Conservation (phyloP, 2,113 vertebrate genomes). For the Pteronura brasiliensis region DNA sequence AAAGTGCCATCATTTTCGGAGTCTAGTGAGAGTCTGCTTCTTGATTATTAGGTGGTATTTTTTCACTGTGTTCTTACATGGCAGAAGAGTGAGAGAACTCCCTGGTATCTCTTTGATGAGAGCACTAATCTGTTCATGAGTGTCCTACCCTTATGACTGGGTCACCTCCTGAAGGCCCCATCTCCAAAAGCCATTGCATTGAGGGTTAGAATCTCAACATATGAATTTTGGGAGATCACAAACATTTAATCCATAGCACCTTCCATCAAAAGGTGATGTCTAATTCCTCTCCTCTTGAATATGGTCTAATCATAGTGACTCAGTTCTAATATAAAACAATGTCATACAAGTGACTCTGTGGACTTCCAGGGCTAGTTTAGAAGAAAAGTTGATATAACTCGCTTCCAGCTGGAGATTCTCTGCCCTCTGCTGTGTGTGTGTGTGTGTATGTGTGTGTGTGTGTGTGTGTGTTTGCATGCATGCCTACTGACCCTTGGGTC, state of each 20-base stretch:
- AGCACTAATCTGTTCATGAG: neutral
- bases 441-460: neutral
- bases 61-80: neutral
- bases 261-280: neutral
- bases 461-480: neutral
- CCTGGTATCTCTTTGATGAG: neutral
- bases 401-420: neutral
- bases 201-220: neutral
- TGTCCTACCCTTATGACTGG: neutral
- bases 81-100: neutral
- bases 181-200: neutral
- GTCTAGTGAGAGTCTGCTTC: neutral
- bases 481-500: neutral
- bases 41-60: neutral
- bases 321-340: neutral
- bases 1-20: neutral
- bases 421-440: accelerated
- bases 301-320: neutral
- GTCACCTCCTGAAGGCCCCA: too few species aligned
- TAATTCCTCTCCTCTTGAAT: neutral
- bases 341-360: neutral
- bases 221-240: neutral
- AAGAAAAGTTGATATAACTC: neutral
- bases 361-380: neutral
- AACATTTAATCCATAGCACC: neutral